Evolutionary conservation across 2,113 vertebrate species (phyloP).

Genomic region (Ageneiosus marmoratus): DNA sequence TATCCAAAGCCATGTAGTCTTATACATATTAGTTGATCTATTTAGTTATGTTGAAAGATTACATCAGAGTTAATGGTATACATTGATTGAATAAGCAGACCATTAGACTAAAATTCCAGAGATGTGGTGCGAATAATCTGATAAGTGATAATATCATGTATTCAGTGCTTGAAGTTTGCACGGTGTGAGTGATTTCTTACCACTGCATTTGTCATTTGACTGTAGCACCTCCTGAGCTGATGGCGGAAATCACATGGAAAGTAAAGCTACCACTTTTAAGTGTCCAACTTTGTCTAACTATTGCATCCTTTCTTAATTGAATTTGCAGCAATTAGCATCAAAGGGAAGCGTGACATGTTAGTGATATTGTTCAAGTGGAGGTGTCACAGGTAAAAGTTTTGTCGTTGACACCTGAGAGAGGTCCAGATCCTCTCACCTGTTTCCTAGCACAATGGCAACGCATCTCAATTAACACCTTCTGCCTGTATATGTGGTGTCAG

Average conservation of each 20-base stretch:
- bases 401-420: conserved; percentile 58
- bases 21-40: not conserved
- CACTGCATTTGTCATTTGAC: not conserved
- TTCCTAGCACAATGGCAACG: conserved; percentile 69
- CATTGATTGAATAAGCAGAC: not conserved
- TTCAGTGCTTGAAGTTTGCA: not conserved
- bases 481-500: conserved; percentile 65
- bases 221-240: not conserved
- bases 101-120: not conserved
- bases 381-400: conserved; percentile 70
- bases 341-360: conserved; percentile 56
- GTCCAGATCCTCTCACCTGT: conserved; percentile 65
- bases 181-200: not conserved
- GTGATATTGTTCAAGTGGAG: conserved; percentile 63
- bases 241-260: not conserved
- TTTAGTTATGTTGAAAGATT: not conserved
- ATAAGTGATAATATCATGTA: not conserved
- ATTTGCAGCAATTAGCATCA: conserved; percentile 71
- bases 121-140: not conserved
- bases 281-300: conserved; percentile 14
- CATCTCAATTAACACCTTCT: conserved; percentile 77
- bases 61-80: not conserved
- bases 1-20: not conserved
- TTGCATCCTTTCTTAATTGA: conserved; percentile 70
- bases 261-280: not conserved